A percentile compares a stretch with the other conserved stretches of the same genome.
Conservation (phyloP, 2,113 vertebrate species). For the Anas platyrhynchos region DNA sequence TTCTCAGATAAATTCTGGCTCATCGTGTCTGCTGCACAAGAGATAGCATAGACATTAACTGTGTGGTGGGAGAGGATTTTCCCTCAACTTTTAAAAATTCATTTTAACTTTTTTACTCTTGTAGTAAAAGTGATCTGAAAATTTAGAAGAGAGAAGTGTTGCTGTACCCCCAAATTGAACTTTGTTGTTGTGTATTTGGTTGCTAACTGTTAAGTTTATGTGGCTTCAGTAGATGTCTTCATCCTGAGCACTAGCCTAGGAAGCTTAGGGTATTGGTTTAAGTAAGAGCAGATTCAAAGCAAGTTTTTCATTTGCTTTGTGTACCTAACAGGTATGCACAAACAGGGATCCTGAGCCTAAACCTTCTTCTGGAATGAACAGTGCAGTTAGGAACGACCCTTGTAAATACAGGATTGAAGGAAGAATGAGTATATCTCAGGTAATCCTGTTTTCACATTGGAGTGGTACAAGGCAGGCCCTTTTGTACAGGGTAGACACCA, state of each 20-base stretch:
- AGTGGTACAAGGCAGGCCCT: neutral
- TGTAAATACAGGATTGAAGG: neutral
- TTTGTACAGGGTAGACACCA: accelerated
- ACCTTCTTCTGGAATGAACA: neutral
- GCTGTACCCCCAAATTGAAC: neutral
- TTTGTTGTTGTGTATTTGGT: neutral
- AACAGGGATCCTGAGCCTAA: neutral
- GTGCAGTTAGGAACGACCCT: neutral
- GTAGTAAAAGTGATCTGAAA: neutral
- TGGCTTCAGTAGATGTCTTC: neutral
- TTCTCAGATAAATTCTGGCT: neutral
- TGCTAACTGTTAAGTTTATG: neutral
- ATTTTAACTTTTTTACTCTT: neutral
- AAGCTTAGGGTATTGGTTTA: neutral
- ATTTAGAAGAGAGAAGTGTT: neutral
- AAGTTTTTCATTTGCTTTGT: neutral
- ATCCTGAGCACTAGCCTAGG: neutral
- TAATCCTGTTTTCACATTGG: neutral
- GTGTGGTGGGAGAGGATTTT: neutral
- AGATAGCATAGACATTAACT: neutral
- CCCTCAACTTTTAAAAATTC: neutral
- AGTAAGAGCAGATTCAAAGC: neutral
- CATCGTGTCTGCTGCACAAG: neutral
- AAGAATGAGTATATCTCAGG: neutral
- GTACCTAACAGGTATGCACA: neutral